phyloP scores from a whole-genome alignment of 2,888 invertebrate species.

The Dynastes maya region DNA sequence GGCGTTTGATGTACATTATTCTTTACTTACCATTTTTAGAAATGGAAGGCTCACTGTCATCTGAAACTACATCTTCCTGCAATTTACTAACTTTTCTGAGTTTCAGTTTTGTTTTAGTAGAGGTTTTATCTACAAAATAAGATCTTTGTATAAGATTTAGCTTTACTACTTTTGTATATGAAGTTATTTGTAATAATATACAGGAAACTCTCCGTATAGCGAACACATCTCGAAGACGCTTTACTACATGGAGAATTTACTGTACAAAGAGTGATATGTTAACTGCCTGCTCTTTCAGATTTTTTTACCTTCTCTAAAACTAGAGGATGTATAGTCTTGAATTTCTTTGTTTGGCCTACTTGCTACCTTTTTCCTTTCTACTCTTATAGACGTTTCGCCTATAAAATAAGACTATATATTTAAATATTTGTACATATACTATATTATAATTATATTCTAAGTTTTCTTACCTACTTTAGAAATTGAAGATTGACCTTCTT shows the following conservation, averaged over 20 bases:
- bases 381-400: too few species aligned
- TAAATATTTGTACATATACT: not conserved
- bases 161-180: not conserved
- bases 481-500: not conserved
- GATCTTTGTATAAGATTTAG: not conserved
- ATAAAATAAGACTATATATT: not conserved
- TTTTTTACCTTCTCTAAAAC: too few species aligned
- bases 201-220: not conserved
- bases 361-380: too few species aligned
- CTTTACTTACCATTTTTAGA: not conserved
- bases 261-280: too few species aligned
- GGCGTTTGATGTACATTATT: not conserved
- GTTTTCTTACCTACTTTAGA: not conserved
- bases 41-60: constrained; percentile 9
- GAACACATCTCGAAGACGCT: not conserved
- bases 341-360: too few species aligned
- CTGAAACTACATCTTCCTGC: not conserved
- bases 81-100: not conserved
- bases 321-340: too few species aligned
- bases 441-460: not conserved
- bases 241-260: too few species aligned
- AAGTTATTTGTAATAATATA: not conserved
- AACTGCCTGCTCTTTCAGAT: too few species aligned
- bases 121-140: not conserved
- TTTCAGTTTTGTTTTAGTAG: constrained; percentile 6